Base-by-base conservation (phyloP, 1,140 invertebrate species). In the Homalodisca vitripennis region DNA sequence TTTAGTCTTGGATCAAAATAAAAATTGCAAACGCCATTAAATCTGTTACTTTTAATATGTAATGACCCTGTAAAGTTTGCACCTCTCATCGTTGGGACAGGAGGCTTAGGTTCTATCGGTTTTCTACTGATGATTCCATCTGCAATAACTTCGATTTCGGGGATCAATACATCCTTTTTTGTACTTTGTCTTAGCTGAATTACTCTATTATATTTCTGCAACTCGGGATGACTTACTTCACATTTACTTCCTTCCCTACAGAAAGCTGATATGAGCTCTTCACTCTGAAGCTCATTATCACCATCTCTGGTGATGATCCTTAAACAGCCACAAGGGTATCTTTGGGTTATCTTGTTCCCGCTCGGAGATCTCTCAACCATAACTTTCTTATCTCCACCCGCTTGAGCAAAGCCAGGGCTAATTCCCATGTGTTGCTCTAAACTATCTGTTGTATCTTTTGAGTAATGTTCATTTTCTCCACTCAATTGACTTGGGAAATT, bases 1-100 rank as follows among this genome's bases (percentile, higher is more conserved):
- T n/a, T 63, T 17, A 63, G 1, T 20, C 60, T 63, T 1, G 60
- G 60, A n/a, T 63, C 60, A 1, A 29, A n/a, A n/a, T 63, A 63
- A 10, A 63, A 32, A n/a, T 63, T 63, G 6, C 20, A 31, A 27
- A 63, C 26, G 1, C 27, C 60, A n/a, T 63, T 63, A n/a, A 20
- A 20, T 63, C 30, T 63, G 31, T 31, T 63, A 10, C 20, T 32
- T n/a, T 63, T 63, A 31, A 63, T 12, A 10, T 20, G 30, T 12
- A 63, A 13, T 1, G 60, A 2, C 17, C 60, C 29, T 30, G 26
- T 32, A 1, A 63, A 31, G 29, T 63, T 32, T 30, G 17, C 29
- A 1, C 31, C n/a, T 13, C 20, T 20, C 27, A 20, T 32, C 1
- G 1, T 32, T 20, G 1, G n/a, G 3, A 22, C 48, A 14, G 60